Base-by-base conservation (phyloP, 2,797 vertebrate species). In the Brachymystax lenok region DNA sequence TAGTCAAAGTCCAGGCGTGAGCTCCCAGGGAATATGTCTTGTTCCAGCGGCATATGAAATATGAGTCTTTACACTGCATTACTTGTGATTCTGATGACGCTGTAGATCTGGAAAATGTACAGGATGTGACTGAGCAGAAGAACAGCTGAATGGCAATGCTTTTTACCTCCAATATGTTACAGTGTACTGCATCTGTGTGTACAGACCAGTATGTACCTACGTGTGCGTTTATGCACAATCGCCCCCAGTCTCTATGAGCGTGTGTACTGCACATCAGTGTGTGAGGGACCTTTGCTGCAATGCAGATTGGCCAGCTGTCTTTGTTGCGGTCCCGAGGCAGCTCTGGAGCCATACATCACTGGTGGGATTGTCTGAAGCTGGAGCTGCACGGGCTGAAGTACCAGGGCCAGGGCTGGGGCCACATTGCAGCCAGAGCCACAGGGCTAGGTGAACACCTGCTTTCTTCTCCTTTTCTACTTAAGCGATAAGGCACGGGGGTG, bases 301-400 rank as follows among this genome's bases (percentile, higher is more conserved):
- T 61, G 59, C 59, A 66, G 64, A 74, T 78, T 69, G 74, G 67
- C 21, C 67, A 61, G 59, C 52, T 56, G 52, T 24, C n/a, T 12
- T 61, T 24, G 21, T 59, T 59, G 17, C 54, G 8, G 56, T 63
- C 59, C 59, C 21, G 21, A 24, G n/a, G 40, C 40, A 46, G 40
- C 40, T 46, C 40, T 46, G 40, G 40, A 13, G 40, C 40, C 40
- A 46, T 46, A 63, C 10, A 24, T 63, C 21, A 24, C 21, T 24
- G 21, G 10, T 24, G 59, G 21, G 59, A 27, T 63, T 63, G 59
- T 3, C 59, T 63, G 59, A n/a, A 63, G 59, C 59, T 61, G 8
- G 59, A 5, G 59, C 59, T 24, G 21, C 59, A 63, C 24, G 1
- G 59, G 21, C 21, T 63, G 24, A 10, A 63, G 21, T 6, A 59